Evolutionary conservation across 37 sponge, comb jelly and placozoan genomes (phyloP).

Genomic region (Petrosia ficiformis): DNA sequence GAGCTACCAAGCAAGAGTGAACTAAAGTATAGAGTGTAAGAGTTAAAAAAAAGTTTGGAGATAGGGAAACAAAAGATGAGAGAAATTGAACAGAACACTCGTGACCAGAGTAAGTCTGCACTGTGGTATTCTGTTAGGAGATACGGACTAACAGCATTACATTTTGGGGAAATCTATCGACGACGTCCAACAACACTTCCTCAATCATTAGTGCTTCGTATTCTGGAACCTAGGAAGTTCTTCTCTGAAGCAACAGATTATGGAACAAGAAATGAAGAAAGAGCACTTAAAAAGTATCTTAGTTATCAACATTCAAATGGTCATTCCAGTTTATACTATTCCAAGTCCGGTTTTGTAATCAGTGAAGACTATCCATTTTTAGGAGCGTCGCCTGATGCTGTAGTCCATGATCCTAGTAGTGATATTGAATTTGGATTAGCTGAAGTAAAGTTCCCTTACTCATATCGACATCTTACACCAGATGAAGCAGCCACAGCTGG

Average conservation of each 20-base stretch:
- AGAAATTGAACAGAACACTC: constrained; percentile 28
- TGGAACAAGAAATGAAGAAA: constrained; percentile 19
- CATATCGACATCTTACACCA: constrained; percentile 20
- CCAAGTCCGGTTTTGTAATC: constrained; percentile 17
- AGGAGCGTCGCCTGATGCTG: constrained; percentile 47
- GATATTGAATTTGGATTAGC: constrained; percentile 10
- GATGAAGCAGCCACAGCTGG: constrained; percentile 9
- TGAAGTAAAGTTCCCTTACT: constrained; percentile 40
- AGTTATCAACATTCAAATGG: background rate
- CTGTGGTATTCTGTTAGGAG: constrained; percentile 5
- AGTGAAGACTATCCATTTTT: constrained; percentile 23
- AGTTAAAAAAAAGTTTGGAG: background rate
- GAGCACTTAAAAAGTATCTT: constrained; percentile 10
- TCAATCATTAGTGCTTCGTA: constrained; percentile 1
- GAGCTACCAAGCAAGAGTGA: background rate
- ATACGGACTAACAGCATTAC: constrained; percentile 8
- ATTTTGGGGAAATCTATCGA: constrained; percentile 1
- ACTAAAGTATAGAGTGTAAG: background rate
- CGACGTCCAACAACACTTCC: constrained; percentile 13
- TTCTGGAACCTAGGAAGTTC: constrained; percentile 30
- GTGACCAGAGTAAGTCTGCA: constrained; percentile 1
- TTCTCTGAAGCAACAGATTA: constrained; percentile 16
- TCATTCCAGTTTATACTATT: background rate
- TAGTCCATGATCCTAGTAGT: constrained; percentile 25
- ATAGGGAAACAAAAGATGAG: constrained; percentile 2